Conservation (phyloP, 2,797 vertebrate genomes). For the Galago senegalensis region DNA sequence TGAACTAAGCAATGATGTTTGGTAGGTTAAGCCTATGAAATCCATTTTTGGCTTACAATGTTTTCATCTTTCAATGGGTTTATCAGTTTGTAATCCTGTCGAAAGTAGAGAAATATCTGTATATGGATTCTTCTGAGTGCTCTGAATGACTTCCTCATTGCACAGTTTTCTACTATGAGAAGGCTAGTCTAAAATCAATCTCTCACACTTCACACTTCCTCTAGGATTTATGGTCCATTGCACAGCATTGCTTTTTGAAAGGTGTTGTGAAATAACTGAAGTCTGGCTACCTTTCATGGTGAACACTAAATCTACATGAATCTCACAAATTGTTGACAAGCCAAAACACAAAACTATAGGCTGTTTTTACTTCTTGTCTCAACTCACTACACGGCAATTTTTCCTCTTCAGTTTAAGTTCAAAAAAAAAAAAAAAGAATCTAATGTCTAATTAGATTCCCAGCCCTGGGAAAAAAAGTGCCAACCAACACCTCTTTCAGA, state of each 20-base stretch:
- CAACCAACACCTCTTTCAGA: not conserved
- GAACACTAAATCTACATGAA: not conserved
- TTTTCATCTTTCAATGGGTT: not conserved
- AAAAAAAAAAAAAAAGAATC: not conserved
- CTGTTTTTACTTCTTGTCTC: not conserved
- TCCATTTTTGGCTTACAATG: not conserved
- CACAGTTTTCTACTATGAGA: not conserved
- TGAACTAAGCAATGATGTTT: not conserved
- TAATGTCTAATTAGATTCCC: not conserved
- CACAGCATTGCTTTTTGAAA: not conserved
- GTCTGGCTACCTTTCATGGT: not conserved
- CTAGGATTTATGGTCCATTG: not conserved
- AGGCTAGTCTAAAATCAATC: not conserved
- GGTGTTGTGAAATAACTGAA: not conserved
- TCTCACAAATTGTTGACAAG: not conserved
- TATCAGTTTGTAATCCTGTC: not conserved
- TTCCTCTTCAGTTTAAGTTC: not conserved
- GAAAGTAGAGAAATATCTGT: not conserved
- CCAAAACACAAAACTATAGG: not conserved
- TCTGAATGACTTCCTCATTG: not conserved
- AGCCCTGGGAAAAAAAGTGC: not conserved
- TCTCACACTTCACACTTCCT: not conserved
- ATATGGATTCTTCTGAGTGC: not conserved
- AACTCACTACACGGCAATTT: not conserved
- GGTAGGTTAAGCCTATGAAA: not conserved